Evolutionary conservation across 64 coral and sea anemone genomes (phyloP).

Genomic region (Stichodactyla mertensii): DNA sequence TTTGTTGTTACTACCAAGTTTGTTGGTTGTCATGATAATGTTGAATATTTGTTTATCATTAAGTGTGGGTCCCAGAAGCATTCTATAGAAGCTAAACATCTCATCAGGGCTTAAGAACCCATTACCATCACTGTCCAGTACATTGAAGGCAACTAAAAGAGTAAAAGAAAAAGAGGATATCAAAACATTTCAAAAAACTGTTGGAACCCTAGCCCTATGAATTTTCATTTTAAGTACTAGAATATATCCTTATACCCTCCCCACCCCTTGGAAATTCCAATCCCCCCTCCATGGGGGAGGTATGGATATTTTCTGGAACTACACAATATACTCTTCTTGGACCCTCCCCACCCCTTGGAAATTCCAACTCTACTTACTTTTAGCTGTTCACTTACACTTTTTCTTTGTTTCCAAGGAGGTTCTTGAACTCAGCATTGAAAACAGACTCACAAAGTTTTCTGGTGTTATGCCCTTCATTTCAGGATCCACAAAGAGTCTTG

Average conservation of each 20-base stretch:
- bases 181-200: neutral
- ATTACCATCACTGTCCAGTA: constrained; percentile 41
- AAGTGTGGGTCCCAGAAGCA: constrained; percentile 28
- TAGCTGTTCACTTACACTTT: constrained; percentile 29
- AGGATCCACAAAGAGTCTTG: constrained; percentile 15
- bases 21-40: constrained; percentile 24
- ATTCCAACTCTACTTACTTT: no score
- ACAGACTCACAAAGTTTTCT: constrained; percentile 24
- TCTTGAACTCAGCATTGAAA: constrained; percentile 36
- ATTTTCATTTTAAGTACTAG: no score
- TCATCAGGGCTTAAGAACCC: constrained; percentile 37
- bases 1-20: constrained; percentile 13
- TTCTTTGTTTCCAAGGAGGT: constrained; percentile 34
- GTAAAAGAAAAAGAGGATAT: neutral
- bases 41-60: constrained; percentile 41
- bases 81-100: constrained; percentile 55
- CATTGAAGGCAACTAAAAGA: constrained; percentile 41
- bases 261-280: no score
- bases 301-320: no score
- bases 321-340: no score
- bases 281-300: no score
- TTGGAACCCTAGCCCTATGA: no score
- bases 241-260: no score
- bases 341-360: neutral
- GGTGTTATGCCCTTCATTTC: constrained; percentile 15